Base-by-base conservation (phyloP, 2,888 invertebrate genomes). In the Trileptium ribeirensis region DNA sequence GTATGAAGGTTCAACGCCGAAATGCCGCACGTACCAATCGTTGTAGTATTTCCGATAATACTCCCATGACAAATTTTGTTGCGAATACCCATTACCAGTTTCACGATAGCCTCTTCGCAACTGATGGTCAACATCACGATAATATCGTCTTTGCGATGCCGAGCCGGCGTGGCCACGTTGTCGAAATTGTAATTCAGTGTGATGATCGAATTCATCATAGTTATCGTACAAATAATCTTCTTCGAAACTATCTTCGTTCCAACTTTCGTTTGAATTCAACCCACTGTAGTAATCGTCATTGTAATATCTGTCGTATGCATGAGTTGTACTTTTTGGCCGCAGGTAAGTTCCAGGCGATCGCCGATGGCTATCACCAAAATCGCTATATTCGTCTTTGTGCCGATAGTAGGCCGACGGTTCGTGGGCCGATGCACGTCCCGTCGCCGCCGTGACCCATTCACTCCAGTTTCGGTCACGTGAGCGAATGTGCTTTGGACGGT, bases 41-140 rank as follows among this genome's bases (percentile, higher is more conserved):
- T 75, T 36, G 36, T 37, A 75, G n/a, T 75, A 75, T n/a, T 75
- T n/a, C 3, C 77, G 77, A 36, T 39, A 75, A 38, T 75, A 75
- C 8, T 24, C 51, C 51, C 51, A 51, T 15, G 8, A 15, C 8
- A 15, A 24, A 15, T 8, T 15, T 15, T 8, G 51, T 51, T 51
- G 51, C 24, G 51, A 51, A 15, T 24, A 8, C 24, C 51, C 51
- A 24, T 15, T 51, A 51, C 8, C 51, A 51, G 51, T 15, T 15
- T 24, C 24, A 51, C 51, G 51, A 51, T 51, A 51, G 8, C 8
- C 8, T 8, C 24, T 15, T 51, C 24, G 8, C 51, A 51, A 51
- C 24, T 24, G 51, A 51, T 8, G 8, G 24, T 51, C 51, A 15
- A 8, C 51, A 15, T 24, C 51, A 15, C 51, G 8, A 8, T 24